These are phyloP conservation scores for Paracanthobrama guichenoti DNA, from an alignment of 2,113 vertebrate genomes.

Conservation along the genomic window DNA sequence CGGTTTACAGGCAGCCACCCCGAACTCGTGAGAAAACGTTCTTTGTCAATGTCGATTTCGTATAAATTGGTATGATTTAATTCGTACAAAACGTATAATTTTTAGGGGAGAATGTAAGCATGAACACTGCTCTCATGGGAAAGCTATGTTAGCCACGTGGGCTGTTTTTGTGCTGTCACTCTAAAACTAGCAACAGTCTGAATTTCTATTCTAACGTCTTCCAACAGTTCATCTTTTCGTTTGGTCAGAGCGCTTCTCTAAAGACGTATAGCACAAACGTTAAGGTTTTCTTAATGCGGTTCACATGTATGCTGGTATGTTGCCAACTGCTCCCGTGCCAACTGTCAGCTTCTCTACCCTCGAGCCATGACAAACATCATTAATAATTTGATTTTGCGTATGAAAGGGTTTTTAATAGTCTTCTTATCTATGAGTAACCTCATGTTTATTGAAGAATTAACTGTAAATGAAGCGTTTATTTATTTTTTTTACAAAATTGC, in stretches of 20 bases:
- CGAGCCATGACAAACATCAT: constrained; percentile 31
- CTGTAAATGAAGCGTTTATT: constrained; percentile 69
- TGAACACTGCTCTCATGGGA: no score
- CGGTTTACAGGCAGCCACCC: not conserved
- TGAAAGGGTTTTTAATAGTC: not conserved
- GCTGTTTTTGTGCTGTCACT: no score
- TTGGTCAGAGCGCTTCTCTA: not conserved
- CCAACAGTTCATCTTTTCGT: not conserved
- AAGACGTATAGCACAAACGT: not conserved
- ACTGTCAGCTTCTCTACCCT: constrained; percentile 30
- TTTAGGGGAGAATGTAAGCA: no score
- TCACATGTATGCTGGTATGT: not conserved
- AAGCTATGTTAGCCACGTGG: no score
- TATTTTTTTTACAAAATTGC: constrained; percentile 84
- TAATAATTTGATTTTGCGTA: not conserved
- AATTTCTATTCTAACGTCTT: not conserved
- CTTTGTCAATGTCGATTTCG: not conserved
- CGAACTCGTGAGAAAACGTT: not conserved
- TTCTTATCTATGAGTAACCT: not conserved
- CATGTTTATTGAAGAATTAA: constrained; percentile 36
- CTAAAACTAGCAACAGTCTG: no score
- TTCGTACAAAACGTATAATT: no score
- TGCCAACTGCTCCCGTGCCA: constrained; percentile 18
- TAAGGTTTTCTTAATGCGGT: not conserved
- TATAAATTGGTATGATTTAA: not conserved